phyloP scores from a whole-genome alignment of 2,113 vertebrate species.

The Chaenocephalus aceratus region DNA sequence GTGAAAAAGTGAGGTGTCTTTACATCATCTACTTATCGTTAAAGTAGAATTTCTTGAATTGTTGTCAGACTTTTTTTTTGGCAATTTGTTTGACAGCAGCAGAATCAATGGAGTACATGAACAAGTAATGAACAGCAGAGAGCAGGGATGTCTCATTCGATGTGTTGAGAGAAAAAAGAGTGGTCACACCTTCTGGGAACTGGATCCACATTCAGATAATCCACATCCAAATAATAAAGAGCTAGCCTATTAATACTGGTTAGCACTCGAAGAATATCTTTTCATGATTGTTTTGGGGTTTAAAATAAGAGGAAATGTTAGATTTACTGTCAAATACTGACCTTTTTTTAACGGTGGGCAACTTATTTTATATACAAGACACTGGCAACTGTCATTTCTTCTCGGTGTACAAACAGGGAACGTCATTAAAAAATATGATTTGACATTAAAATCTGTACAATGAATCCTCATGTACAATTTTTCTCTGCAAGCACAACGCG shows the following conservation, averaged over 20 bases:
- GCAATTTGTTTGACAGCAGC: constrained; percentile 58
- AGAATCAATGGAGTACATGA: constrained; percentile 42
- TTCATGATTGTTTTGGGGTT: constrained; percentile 23
- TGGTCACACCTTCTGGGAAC: constrained; percentile 49
- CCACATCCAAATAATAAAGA: constrained; percentile 35
- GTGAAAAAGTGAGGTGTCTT: constrained; percentile 14
- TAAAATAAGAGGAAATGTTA: constrained; percentile 22
- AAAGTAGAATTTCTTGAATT: constrained; percentile 34
- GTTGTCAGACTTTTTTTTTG: constrained; percentile 44
- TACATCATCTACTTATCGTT: constrained; percentile 27
- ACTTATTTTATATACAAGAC: constrained; percentile 41
- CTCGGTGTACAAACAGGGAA: constrained; percentile 29
- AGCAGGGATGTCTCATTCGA: constrained; percentile 23
- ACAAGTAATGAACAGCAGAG: constrained; percentile 15
- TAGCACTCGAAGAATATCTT: constrained; percentile 14
- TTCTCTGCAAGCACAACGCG: constrained; percentile 13
- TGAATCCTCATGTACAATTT: constrained; percentile 32
- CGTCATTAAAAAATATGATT: constrained; percentile 42
- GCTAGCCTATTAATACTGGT: constrained; percentile 13
- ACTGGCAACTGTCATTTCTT: constrained; percentile 4
- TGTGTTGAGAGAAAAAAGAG: constrained; percentile 11
- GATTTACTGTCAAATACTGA: constrained; percentile 8
- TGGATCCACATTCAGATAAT: constrained; percentile 41
- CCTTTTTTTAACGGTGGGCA: constrained; percentile 18
- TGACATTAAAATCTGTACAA: constrained; percentile 39